Conservation (phyloP, 2,113 vertebrate genomes). For the Bettongia penicillata region DNA sequence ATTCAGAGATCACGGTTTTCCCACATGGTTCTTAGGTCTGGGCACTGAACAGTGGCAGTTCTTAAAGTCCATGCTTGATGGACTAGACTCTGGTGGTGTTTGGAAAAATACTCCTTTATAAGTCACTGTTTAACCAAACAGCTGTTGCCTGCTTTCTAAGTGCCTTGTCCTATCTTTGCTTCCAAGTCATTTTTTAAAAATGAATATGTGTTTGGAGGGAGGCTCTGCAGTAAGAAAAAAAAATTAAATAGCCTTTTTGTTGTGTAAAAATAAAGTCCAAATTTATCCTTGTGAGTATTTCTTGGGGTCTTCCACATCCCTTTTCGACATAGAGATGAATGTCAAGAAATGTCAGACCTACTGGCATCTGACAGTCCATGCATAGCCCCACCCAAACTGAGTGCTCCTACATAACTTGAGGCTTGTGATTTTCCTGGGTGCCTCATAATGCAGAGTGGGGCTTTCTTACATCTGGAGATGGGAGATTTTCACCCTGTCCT, state of each 20-base stretch:
- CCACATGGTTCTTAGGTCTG: constrained; percentile 62
- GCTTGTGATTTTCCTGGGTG: neutral
- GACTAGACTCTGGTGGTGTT: neutral
- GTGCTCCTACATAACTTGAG: neutral
- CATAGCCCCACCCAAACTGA: neutral
- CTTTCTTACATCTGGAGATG: neutral
- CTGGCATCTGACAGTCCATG: neutral
- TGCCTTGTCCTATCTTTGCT: neutral
- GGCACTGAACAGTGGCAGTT: neutral
- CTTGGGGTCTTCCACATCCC: neutral
- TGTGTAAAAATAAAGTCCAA: neutral
- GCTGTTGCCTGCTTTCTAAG: neutral
- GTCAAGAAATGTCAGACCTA: neutral
- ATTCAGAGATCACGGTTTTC: constrained; percentile 64
- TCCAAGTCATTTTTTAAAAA: neutral
- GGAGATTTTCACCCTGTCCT: neutral
- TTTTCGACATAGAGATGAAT: neutral
- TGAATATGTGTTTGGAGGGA: neutral
- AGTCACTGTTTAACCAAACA: neutral
- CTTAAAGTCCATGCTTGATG: constrained; percentile 16
- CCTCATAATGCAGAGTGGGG: neutral
- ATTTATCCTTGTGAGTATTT: neutral
- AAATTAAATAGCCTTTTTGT: neutral
- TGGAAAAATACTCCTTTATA: constrained; percentile 7
- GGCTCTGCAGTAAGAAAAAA: neutral